Evolutionary conservation across 2,888 invertebrate species (phyloP).

Genomic region (Zonitis immaculata): DNA sequence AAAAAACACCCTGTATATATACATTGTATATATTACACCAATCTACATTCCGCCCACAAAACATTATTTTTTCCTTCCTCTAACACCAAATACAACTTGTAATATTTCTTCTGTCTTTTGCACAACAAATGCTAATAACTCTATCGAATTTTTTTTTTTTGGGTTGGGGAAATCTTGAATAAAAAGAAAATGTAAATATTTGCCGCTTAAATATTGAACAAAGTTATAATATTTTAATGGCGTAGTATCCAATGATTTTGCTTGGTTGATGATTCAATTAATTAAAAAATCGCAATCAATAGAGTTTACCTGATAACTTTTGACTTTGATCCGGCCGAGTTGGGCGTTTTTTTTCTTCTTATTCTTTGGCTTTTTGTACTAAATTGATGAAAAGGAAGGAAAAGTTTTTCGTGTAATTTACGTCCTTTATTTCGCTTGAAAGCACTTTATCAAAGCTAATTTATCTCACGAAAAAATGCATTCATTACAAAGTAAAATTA

Average conservation of each 20-base stretch:
- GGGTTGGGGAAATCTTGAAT: no score
- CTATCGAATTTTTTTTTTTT: not conserved
- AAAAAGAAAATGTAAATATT: not conserved
- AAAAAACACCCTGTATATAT: no score
- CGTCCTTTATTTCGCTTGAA: constrained; percentile 33
- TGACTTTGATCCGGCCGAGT: constrained; percentile 17
- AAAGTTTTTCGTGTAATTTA: constrained; percentile 33
- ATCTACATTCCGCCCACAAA: not conserved
- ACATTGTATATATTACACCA: no score
- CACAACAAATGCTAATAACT: not conserved
- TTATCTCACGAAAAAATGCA: constrained; percentile 36
- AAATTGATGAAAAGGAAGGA: constrained; percentile 10
- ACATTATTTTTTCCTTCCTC: not conserved
- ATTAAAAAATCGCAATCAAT: constrained; percentile 27
- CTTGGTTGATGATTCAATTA: constrained; percentile 16
- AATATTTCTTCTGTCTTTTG: not conserved
- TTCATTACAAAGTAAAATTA: constrained; percentile 27
- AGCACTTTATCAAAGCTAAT: constrained; percentile 39
- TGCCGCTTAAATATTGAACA: not conserved
- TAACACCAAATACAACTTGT: not conserved
- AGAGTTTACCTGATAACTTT: constrained; percentile 21
- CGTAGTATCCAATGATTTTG: constrained; percentile 1
- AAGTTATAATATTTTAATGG: not conserved
- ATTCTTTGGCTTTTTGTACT: no score
- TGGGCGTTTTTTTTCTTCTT: constrained; percentile 12